Evolutionary conservation across 2,797 vertebrate species (phyloP), one percentile per base, ranked within the genome.

Genomic region (Typhlichthys eigenmanni): DNA sequence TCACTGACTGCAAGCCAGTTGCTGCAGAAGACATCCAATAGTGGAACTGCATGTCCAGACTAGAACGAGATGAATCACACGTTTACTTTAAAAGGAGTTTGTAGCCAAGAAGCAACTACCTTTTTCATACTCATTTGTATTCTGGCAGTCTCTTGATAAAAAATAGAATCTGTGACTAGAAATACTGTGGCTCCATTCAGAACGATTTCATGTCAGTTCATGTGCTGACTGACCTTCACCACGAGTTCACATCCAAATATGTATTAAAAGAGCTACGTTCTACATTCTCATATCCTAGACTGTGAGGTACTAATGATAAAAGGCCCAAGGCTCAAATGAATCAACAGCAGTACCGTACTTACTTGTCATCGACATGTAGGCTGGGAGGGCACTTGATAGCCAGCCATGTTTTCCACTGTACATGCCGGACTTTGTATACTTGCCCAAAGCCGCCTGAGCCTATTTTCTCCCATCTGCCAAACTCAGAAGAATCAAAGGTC

Each of bases 311-410:
- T 43, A 43, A 9, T 7, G 38, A 7, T 10, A 43, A 43, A 9
- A 43, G 38, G 38, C 7, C 8, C 38, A 43, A 10, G 38, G 38
- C 8, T 6, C 38, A 43, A 43, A 43, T 43, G 0, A 43, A 43
- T 8, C 24, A 29, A 29, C 24, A 29, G 24, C 24, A 4, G 24
- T 29, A 29, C 24, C 24, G 9, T 45, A 81, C 97, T 95, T 90
- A 99, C 96, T 97, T 98, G 70, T 97, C 95, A 69, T 98, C 97
- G 88, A 96, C 92, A 83, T 98, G 96, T 68, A 96, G 94, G 82
- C 95, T 96, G 62, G 97, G 96, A 66, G 97, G 96, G 64, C 96
- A 98, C 90, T 99, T 98, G 91, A 99, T 95, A 76, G 97, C 97
- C 83, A 98, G 94, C 92, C 95, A 97, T 13, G 97, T 98, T 91